phyloP scores from a whole-genome alignment of 1,140 invertebrate genomes.

The Leguminivora glycinivorella region DNA sequence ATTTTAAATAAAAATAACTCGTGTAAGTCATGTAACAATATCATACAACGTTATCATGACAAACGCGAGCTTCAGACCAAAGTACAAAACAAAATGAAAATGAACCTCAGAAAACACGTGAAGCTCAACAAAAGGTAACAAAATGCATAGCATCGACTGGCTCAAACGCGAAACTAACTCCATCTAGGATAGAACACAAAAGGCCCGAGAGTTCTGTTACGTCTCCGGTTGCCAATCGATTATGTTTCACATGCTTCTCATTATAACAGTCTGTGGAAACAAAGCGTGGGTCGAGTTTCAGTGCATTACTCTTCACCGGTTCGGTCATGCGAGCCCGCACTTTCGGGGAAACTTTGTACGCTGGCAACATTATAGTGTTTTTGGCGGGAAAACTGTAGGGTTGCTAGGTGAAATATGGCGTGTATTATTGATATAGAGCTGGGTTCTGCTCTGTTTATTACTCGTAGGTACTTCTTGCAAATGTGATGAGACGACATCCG shows the following conservation, averaged over 20 bases:
- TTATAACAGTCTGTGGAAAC: slow-evolving; percentile 27
- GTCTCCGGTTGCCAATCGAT: slow-evolving; percentile 26
- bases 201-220: slow-evolving; percentile 23
- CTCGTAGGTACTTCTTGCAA: too few species aligned
- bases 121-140: slow-evolving; percentile 6
- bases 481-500: too few species aligned
- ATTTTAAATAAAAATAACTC: too few species aligned
- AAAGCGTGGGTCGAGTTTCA: slow-evolving; percentile 23
- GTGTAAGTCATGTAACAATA: too few species aligned
- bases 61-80: neutral
- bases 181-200: slow-evolving; percentile 27
- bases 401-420: neutral
- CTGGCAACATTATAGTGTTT: slow-evolving; percentile 22
- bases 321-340: slow-evolving; percentile 28
- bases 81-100: neutral
- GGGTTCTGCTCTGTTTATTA: too few species aligned
- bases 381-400: neutral
- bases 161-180: slow-evolving; percentile 8
- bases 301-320: slow-evolving; percentile 24
- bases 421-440: neutral
- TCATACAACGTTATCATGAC: neutral
- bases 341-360: slow-evolving; percentile 26
- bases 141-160: slow-evolving; percentile 18
- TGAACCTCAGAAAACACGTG: neutral
- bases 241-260: slow-evolving; percentile 31